Percentiles rank a stretch among this genome's conserved stretches.
Conservation (phyloP, 2,797 vertebrate species). For the Molossus alvarezi region DNA sequence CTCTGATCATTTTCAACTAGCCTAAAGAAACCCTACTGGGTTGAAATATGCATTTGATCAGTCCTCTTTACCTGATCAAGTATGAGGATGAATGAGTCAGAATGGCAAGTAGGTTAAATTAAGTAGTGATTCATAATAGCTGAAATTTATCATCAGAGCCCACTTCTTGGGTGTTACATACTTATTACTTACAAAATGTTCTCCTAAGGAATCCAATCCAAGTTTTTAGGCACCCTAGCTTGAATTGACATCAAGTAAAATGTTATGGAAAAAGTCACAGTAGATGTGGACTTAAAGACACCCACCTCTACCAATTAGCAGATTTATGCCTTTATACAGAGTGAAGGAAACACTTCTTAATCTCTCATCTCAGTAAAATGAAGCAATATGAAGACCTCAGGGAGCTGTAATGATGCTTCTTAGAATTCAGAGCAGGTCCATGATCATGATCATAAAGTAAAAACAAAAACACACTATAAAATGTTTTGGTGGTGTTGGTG, state of each 20-base stretch:
- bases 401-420: neutral
- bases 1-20: slow-evolving; percentile 14
- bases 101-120: slow-evolving; percentile 9
- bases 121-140: slow-evolving; percentile 24
- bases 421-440: neutral
- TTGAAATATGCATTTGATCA: neutral
- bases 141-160: neutral
- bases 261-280: neutral
- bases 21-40: neutral
- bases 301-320: neutral
- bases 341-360: neutral
- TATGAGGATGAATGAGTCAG: neutral
- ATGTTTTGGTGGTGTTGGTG: neutral
- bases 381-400: neutral
- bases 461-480: neutral
- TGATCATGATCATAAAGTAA: slow-evolving; percentile 7
- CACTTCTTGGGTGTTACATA: neutral
- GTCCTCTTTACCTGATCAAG: neutral
- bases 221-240: neutral
- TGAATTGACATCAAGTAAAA: neutral
- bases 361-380: neutral
- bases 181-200: neutral
- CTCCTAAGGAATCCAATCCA: neutral
- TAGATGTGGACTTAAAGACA: neutral
- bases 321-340: neutral